Conservation (phyloP, 2,113 vertebrate genomes). For the Morone saxatilis region DNA sequence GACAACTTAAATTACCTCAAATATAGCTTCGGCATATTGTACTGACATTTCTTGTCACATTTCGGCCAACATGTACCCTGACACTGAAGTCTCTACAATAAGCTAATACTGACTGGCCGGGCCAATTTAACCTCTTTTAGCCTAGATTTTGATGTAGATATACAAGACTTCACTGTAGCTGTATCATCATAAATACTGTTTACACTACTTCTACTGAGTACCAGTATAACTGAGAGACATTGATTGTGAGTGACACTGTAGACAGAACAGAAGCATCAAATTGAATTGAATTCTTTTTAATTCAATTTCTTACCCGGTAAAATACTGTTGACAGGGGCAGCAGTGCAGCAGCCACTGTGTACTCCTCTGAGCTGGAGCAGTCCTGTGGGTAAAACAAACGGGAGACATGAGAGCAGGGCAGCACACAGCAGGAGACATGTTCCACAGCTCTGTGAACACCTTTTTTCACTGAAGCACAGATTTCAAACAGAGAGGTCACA, state of each 20-base stretch:
- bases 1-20: background rate
- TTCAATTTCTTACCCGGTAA: slow-evolving; percentile 90
- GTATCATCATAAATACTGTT: background rate
- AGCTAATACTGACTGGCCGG: background rate
- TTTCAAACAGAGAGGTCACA: slow-evolving; percentile 32
- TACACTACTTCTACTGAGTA: background rate
- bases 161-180: background rate
- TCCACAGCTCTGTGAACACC: slow-evolving; percentile 1
- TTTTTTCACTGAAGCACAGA: slow-evolving; percentile 9
- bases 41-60: background rate
- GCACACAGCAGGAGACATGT: slow-evolving; percentile 36
- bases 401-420: slow-evolving; percentile 43
- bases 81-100: background rate
- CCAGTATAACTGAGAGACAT: background rate
- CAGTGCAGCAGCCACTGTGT: slow-evolving; percentile 91
- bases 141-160: background rate
- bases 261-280: background rate
- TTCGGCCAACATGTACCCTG: background rate
- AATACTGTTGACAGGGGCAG: slow-evolving; percentile 95
- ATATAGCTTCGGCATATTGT: background rate
- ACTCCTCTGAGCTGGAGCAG: slow-evolving; percentile 97
- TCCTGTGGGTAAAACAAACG: slow-evolving; percentile 87
- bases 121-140: background rate
- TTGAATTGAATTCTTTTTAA: background rate
- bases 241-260: background rate